Conservation (phyloP, 2,113 vertebrate species). For the Carassius gibelio region DNA sequence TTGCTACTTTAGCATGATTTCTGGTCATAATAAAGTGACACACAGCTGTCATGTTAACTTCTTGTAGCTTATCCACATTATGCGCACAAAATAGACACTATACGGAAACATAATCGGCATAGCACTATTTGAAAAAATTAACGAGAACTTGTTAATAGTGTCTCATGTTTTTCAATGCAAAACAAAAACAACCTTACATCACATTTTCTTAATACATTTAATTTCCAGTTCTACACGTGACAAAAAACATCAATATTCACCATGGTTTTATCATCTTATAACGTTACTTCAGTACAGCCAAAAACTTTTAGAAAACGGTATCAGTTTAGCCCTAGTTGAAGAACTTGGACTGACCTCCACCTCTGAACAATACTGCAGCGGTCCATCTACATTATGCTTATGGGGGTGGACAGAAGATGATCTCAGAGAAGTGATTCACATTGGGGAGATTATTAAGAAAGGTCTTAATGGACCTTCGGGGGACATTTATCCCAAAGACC, state of each 20-base stretch:
- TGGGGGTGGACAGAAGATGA: slow-evolving; percentile 3
- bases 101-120: not conserved
- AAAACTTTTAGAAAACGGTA: not conserved
- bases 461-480: not conserved
- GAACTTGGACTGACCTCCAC: not conserved
- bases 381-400: not conserved
- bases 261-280: not conserved
- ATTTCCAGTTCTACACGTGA: not conserved
- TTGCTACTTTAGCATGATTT: not conserved
- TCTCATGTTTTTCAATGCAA: not conserved
- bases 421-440: not conserved
- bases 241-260: not conserved
- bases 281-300: not conserved
- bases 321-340: not conserved
- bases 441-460: not conserved
- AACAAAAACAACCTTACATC: not conserved
- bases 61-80: not conserved
- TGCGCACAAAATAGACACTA: not conserved
- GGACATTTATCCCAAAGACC: slow-evolving; percentile 12
- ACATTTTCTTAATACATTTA: not conserved
- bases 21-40: not conserved
- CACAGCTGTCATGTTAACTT: not conserved
- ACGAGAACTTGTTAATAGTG: too few relatives aligned
- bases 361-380: not conserved
- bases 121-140: not conserved